Conservation (phyloP, 2,888 invertebrate species). For the Onthophagus sagittarius region DNA sequence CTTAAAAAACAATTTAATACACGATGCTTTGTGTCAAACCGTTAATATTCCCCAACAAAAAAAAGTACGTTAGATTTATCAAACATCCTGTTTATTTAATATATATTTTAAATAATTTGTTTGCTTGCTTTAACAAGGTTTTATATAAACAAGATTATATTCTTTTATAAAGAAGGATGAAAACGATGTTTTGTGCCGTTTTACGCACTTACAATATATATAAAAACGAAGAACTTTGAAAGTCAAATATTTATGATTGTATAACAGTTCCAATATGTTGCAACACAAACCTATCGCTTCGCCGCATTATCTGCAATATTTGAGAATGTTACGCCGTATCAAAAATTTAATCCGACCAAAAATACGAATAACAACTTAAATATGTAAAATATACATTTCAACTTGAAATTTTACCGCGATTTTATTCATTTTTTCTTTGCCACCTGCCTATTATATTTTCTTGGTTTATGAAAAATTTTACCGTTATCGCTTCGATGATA, state of each 20-base stretch:
- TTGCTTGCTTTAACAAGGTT: neutral
- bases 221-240: neutral
- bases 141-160: neutral
- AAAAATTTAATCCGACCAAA: neutral
- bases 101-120: neutral
- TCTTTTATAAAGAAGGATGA: neutral
- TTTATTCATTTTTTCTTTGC: neutral
- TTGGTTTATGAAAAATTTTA: no score
- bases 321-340: neutral
- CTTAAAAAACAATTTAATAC: conserved; percentile 7
- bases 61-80: neutral
- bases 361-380: neutral
- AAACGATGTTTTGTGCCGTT: neutral
- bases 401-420: no score
- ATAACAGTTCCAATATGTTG: neutral
- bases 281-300: neutral
- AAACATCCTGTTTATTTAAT: neutral
- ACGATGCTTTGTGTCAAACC: neutral
- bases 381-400: neutral
- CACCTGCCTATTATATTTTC: neutral
- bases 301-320: neutral
- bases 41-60: neutral
- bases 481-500: neutral
- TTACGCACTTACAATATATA: neutral
- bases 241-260: neutral